Conservation (phyloP, 2,113 vertebrate genomes). For the Ageneiosus marmoratus region DNA sequence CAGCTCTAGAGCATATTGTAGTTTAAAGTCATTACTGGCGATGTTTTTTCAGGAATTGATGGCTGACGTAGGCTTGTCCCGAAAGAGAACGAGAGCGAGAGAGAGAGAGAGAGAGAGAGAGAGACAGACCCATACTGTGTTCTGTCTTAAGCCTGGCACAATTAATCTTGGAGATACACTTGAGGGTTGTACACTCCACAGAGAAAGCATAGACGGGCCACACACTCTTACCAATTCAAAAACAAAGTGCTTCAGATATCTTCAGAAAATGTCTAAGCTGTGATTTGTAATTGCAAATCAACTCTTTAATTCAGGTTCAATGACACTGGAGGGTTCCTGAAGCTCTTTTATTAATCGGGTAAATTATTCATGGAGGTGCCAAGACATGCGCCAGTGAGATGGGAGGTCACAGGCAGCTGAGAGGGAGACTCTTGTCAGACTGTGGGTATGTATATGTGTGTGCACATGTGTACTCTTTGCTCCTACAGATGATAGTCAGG, state of each 20-base stretch:
- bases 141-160: constrained; percentile 24
- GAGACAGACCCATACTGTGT: neutral
- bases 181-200: constrained; percentile 34
- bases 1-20: neutral
- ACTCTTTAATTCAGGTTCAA: constrained; percentile 72
- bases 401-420: constrained; percentile 66
- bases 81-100: neutral
- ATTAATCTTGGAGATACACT: constrained; percentile 54
- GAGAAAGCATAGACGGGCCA: constrained; percentile 44
- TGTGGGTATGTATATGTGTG: constrained; percentile 28
- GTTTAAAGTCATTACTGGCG: constrained; percentile 4
- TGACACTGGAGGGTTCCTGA: constrained; percentile 65
- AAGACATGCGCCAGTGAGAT: constrained; percentile 50
- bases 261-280: constrained; percentile 53
- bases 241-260: constrained; percentile 59
- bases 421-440: constrained; percentile 55
- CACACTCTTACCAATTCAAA: constrained; percentile 50
- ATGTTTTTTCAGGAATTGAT: neutral
- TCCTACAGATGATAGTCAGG: constrained; percentile 17
- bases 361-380: constrained; percentile 74
- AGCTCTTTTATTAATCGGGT: constrained; percentile 69
- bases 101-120: neutral
- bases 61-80: constrained; percentile 6
- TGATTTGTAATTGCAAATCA: constrained; percentile 74
- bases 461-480: constrained; percentile 1